Base-by-base conservation (phyloP, 2,113 vertebrate genomes). In the Chamaea fasciata region DNA sequence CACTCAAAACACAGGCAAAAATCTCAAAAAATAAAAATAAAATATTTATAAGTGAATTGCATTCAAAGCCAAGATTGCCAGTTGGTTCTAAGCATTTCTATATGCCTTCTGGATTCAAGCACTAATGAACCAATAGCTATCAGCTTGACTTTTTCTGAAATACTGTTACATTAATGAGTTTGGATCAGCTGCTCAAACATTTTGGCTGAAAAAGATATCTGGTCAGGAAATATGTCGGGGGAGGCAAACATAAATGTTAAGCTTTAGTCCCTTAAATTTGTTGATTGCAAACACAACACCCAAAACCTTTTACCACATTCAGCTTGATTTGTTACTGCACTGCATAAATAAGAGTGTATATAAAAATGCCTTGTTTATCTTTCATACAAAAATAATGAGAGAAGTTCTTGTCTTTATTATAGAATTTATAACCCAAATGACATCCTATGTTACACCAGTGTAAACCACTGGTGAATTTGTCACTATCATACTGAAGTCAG, bases 61-160 rank as follows among this genome's bases (percentile, higher is more conserved):
- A 80, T 85, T 83, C 6, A 6, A 86, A 86, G 35, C 12, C 24
- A 84, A 84, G 63, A 67, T 71, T 87, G 62, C 86, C 70, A 91
- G 56, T 89, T 85, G 35, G 53, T 81, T 63, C 46, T 31, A 21
- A 71, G 49, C 90, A 89, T 89, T 92, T 91, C 82, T 87, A 82
- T 78, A 87, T 80, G 67, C 64, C 82, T 85, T 83, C 91, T 90
- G 87, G 89, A 95, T 81, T 83, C 79, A 84, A 60, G 49, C 77
- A 64, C 91, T 92, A 95, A 95, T 87, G 83, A 96, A 96, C 81
- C 93, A 92, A 82, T 89, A 94, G 81, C 76, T 94, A 94, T 88
- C 81, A 92, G 75, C 57, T 81, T 55, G 73, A 84, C 81, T 96
- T 95, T 75, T 94, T 73, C 83, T 94, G 83, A 96, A 92, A 90